These are phyloP conservation scores for Eledona agricola DNA, from an alignment of 2,888 invertebrate genomes.

Conservation along the genomic window DNA sequence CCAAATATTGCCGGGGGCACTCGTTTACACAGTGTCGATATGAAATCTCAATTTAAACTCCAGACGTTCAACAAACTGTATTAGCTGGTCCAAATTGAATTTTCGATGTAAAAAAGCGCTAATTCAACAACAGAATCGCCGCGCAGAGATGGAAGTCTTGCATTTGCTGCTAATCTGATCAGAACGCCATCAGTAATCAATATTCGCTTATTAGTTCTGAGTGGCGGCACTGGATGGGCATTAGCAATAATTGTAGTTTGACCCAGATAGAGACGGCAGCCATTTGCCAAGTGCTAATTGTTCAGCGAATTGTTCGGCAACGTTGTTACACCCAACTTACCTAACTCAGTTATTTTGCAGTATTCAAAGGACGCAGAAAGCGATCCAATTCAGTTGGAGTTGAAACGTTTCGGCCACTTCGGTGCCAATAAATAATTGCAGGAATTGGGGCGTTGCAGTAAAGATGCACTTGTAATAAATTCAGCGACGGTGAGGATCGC, in stretches of 20 bases:
- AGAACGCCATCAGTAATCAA: conserved; percentile 38
- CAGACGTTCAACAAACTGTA: no score
- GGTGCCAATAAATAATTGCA: conserved; percentile 21
- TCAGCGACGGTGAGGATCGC: no score
- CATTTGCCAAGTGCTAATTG: conserved; percentile 48
- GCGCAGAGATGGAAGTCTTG: neutral
- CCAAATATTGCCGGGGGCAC: no score
- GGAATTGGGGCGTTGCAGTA: conserved; percentile 1
- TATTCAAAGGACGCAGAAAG: conserved; percentile 38
- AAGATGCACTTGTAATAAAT: no score
- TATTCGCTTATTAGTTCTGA: conserved; percentile 44
- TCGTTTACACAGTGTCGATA: no score
- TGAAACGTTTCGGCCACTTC: conserved; percentile 20
- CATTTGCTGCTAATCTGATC: conserved; percentile 7
- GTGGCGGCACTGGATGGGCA: conserved; percentile 43
- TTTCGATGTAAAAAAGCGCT: no score
- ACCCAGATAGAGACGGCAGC: conserved; percentile 42
- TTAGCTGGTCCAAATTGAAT: no score
- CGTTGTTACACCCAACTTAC: conserved; percentile 42
- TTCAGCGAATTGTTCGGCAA: conserved; percentile 43
- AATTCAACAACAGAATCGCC: no score
- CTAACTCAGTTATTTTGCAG: conserved; percentile 44
- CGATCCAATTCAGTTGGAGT: conserved; percentile 30
- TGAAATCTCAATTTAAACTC: no score
- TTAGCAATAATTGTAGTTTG: conserved; percentile 46